Conservation (phyloP, 2,888 invertebrate species). For the Clusia tigrina region DNA sequence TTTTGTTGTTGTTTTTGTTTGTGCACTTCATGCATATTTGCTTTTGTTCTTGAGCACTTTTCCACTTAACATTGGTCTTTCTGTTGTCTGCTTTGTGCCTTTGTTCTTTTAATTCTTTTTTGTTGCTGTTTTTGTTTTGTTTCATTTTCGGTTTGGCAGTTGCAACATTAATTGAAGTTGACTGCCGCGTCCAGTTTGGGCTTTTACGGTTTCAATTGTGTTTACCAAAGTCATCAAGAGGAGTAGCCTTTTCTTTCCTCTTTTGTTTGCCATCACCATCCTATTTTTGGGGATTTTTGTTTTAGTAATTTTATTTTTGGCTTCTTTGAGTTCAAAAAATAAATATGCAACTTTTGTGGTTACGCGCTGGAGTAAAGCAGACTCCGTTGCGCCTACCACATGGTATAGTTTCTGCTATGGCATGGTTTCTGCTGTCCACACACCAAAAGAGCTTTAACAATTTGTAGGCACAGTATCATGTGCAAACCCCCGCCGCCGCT, state of each 20-base stretch:
- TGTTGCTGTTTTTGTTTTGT: not conserved
- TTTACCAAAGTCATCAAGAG: slow-evolving; percentile 6
- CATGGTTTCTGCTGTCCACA: too few relatives aligned
- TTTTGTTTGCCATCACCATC: slow-evolving; percentile 10
- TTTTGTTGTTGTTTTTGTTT: not conserved
- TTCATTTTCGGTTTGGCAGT: not conserved
- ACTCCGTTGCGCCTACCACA: too few relatives aligned
- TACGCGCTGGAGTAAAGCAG: too few relatives aligned
- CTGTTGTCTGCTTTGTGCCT: not conserved
- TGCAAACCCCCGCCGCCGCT: too few relatives aligned
- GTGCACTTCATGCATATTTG: slow-evolving; percentile 21
- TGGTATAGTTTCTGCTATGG: too few relatives aligned
- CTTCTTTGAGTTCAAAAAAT: not conserved
- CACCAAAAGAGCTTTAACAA: too few relatives aligned
- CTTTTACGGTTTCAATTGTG: slow-evolving; percentile 20
- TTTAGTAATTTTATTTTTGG: too few relatives aligned
- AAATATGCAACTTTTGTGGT: not conserved
- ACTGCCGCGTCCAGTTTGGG: slow-evolving; percentile 10
- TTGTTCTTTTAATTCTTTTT: not conserved
- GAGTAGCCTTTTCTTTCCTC: not conserved
- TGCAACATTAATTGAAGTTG: slow-evolving; percentile 23
- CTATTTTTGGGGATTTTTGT: too few relatives aligned
- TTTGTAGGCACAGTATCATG: too few relatives aligned
- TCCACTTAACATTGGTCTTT: slow-evolving; percentile 25
- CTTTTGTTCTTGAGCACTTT: slow-evolving; percentile 29